Evolutionary conservation across 2,797 vertebrate species (phyloP).

Genomic region (Ceyx erithaca): DNA sequence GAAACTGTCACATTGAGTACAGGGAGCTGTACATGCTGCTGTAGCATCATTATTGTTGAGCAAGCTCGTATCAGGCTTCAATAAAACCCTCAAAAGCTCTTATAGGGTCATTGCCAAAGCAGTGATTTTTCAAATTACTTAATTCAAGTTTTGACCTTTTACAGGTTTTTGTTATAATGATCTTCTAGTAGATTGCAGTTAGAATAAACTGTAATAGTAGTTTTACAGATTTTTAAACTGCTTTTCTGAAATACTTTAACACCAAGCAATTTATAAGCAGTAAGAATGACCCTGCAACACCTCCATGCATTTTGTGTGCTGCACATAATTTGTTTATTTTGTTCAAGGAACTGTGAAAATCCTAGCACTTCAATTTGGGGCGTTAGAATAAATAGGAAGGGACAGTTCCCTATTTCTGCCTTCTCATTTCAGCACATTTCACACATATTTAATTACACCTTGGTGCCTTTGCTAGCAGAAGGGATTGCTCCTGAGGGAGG

Average conservation of each 20-base stretch:
- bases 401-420: neutral
- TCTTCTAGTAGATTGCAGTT: neutral
- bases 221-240: neutral
- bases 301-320: neutral
- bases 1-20: neutral
- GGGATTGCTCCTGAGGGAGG: neutral
- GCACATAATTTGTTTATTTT: neutral
- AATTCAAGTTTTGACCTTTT: neutral
- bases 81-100: neutral
- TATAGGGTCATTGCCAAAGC: neutral
- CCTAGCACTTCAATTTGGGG: neutral
- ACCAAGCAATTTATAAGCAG: neutral
- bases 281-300: neutral
- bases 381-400: neutral
- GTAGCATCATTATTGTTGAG: neutral
- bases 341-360: neutral
- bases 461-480: neutral
- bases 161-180: neutral
- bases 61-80: neutral
- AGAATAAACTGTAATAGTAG: neutral
- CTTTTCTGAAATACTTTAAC: neutral
- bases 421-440: neutral
- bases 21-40: neutral
- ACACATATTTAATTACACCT: neutral
- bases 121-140: neutral